phyloP scores from a whole-genome alignment of 2,888 invertebrate genomes.

The Zaprionus bogoriensis region DNA sequence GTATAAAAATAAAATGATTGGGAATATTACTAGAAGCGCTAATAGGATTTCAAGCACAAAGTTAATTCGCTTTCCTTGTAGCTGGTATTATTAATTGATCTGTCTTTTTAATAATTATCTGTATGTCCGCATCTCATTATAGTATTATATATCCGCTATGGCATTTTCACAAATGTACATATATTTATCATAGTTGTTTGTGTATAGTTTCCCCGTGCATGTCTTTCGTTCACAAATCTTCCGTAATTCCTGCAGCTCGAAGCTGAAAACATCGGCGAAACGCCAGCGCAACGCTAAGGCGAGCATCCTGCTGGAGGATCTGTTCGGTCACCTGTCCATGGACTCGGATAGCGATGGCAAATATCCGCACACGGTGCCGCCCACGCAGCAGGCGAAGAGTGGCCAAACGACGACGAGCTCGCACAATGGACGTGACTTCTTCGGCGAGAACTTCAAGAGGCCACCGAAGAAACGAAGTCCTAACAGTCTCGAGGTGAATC shows the following conservation, averaged over 20 bases:
- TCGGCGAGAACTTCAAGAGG: constrained; percentile 65
- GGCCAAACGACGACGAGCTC: constrained; percentile 66
- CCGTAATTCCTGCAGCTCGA: constrained; percentile 71
- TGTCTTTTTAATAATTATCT: too few relatives aligned
- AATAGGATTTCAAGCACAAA: too few relatives aligned
- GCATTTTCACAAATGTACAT: too few relatives aligned
- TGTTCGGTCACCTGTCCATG: constrained; percentile 82
- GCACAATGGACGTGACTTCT: constrained; percentile 66
- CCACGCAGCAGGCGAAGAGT: constrained; percentile 68
- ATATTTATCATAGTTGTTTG: neutral
- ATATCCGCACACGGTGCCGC: constrained; percentile 80
- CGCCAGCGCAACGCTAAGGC: constrained; percentile 77
- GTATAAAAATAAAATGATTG: too few relatives aligned
- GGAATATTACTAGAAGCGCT: too few relatives aligned
- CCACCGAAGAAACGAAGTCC: constrained; percentile 27
- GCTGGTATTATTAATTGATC: too few relatives aligned
- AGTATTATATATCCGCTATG: too few relatives aligned
- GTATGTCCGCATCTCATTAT: too few relatives aligned
- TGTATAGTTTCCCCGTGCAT: constrained; percentile 4
- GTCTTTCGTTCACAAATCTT: constrained; percentile 8
- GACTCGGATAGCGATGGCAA: constrained; percentile 81
- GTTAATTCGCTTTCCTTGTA: too few relatives aligned
- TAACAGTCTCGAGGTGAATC: constrained; percentile 75
- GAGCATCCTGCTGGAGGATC: constrained; percentile 81
- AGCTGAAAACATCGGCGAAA: constrained; percentile 82